These are phyloP conservation scores for Miniopterus natalensis DNA, from an alignment of 2,113 vertebrate species.

Conservation along the genomic window DNA sequence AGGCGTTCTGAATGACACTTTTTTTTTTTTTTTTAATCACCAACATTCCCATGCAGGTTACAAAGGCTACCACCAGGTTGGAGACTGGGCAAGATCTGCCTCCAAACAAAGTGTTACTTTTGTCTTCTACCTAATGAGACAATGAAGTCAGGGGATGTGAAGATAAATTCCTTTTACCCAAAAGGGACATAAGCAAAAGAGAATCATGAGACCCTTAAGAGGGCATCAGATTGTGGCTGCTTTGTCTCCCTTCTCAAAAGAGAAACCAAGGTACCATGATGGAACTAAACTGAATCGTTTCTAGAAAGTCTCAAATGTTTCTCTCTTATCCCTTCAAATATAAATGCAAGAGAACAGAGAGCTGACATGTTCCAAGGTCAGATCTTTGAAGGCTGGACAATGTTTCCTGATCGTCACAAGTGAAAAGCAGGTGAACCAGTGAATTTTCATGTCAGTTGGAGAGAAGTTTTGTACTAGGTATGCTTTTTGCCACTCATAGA, in stretches of 20 bases:
- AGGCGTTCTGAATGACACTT: neutral
- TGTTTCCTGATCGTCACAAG: neutral
- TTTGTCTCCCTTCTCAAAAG: conserved; percentile 29
- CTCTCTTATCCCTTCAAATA: neutral
- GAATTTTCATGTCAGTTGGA: conserved; percentile 55
- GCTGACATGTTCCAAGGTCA: neutral
- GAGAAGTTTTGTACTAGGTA: conserved; percentile 22
- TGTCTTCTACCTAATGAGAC: conserved; percentile 20
- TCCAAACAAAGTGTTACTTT: neutral
- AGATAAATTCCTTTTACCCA: neutral
- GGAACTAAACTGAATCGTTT: neutral
- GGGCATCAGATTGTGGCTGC: neutral
- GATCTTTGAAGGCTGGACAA: conserved; percentile 1
- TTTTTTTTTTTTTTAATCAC: neutral
- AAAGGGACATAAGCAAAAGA: neutral
- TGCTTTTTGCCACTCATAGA: conserved; percentile 32
- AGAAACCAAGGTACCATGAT: neutral
- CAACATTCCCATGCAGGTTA: neutral
- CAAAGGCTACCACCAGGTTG: neutral
- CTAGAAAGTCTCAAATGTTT: conserved; percentile 51
- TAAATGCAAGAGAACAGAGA: neutral
- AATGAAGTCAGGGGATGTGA: neutral
- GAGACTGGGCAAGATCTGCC: conserved; percentile 18
- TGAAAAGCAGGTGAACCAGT: neutral
- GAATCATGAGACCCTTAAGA: neutral